Percentiles rank a stretch among this genome's conserved stretches.
Conservation (phyloP, 2,888 invertebrate genomes). For the Hemicrepidius hirtus region DNA sequence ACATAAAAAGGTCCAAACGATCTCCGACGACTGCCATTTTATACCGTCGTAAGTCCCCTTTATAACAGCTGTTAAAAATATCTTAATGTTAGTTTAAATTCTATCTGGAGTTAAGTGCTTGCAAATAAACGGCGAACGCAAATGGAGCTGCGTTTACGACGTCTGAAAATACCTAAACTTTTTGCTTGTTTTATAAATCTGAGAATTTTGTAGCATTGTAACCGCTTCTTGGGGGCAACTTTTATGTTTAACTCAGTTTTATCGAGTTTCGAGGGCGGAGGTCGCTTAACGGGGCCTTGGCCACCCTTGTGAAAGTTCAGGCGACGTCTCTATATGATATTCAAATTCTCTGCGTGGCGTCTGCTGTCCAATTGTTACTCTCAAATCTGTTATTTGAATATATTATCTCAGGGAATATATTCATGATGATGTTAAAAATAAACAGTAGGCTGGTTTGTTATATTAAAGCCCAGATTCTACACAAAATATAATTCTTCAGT, state of each 20-base stretch:
- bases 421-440: background rate
- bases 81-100: constrained; percentile 71
- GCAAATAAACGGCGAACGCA: constrained; percentile 65
- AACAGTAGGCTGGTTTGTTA: background rate
- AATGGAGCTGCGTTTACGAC: constrained; percentile 60
- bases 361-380: constrained; percentile 46
- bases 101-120: constrained; percentile 70
- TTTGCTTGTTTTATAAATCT: constrained; percentile 56
- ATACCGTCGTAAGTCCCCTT: constrained; percentile 65
- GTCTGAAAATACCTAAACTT: constrained; percentile 58
- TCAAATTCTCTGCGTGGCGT: constrained; percentile 56
- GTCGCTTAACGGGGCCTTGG: constrained; percentile 45
- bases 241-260: constrained; percentile 47
- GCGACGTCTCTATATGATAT: constrained; percentile 52
- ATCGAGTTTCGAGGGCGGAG: constrained; percentile 48
- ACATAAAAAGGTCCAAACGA: constrained; percentile 67
- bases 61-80: constrained; percentile 70
- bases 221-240: constrained; percentile 43
- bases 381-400: constrained; percentile 44
- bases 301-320: constrained; percentile 41
- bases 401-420: constrained; percentile 21
- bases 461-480: too few relatives aligned
- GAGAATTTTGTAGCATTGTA: constrained; percentile 47
- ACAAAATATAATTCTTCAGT: too few relatives aligned
- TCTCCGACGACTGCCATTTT: constrained; percentile 66